These are phyloP conservation scores for Exaiptasia diaphana DNA, from an alignment of 64 coral and sea anemone genomes.

Conservation along the genomic window DNA sequence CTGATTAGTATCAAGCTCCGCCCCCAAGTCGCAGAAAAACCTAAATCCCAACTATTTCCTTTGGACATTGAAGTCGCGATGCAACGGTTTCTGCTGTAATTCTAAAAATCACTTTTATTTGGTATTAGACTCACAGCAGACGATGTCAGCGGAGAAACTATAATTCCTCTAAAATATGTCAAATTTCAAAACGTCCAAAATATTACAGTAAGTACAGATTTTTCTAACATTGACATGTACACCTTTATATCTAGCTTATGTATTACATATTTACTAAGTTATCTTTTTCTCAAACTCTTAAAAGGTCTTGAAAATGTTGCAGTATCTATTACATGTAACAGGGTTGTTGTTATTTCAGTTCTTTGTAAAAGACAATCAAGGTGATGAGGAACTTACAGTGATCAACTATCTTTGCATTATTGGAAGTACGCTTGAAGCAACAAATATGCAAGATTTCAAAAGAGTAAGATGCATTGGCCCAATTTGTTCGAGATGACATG, in stretches of 20 bases:
- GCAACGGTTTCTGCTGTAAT: too few species aligned
- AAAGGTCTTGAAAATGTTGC: too few species aligned
- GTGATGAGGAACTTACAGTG: constrained; percentile 72
- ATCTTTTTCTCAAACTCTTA: not conserved
- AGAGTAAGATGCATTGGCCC: constrained; percentile 51
- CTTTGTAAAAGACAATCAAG: constrained; percentile 92
- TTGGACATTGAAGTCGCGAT: too few species aligned
- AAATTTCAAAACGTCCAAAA: constrained; percentile 90
- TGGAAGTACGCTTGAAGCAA: constrained; percentile 79
- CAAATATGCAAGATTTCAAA: constrained; percentile 97
- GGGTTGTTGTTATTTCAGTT: constrained; percentile 45
- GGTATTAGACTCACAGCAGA: constrained; percentile 68
- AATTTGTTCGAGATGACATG: not conserved
- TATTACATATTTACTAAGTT: not conserved
- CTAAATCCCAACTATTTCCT: too few species aligned
- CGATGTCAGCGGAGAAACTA: constrained; percentile 67
- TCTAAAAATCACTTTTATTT: too few species aligned
- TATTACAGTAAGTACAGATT: constrained; percentile 86
- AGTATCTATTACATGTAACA: too few species aligned
- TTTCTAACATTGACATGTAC: too few species aligned
- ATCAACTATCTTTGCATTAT: constrained; percentile 88
- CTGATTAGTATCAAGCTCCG: too few species aligned
- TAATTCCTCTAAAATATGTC: constrained; percentile 90
- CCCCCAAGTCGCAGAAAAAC: too few species aligned
- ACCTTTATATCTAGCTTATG: too few species aligned